Conservation (phyloP, 2,113 vertebrate genomes). For the Lota lota region DNA sequence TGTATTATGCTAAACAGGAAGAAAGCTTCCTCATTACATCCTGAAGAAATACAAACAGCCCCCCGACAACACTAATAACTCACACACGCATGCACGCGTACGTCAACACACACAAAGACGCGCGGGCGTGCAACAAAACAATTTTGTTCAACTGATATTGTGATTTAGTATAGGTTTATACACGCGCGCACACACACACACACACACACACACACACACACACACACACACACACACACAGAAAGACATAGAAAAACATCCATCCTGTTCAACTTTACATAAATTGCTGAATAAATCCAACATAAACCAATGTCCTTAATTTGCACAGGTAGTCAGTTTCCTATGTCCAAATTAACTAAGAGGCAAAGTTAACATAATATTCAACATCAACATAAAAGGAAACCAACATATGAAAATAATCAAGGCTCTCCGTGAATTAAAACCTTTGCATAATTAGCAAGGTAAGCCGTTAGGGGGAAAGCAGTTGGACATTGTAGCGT, state of each 20-base stretch:
- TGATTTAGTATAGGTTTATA: conserved; percentile 12
- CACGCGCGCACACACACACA: too few species aligned
- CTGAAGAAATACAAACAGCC: conserved; percentile 41
- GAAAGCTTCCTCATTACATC: conserved; percentile 65
- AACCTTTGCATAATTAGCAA: conserved; percentile 54
- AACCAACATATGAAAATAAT: background rate
- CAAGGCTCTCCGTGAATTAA: conserved; percentile 44
- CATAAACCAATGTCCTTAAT: background rate
- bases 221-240: too few species aligned
- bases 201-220: too few species aligned
- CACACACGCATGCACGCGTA: conserved; percentile 21
- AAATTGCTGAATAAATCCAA: background rate
- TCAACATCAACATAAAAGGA: background rate
- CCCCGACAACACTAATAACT: conserved; percentile 36
- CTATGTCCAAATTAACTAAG: too few species aligned
- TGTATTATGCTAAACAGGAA: conserved; percentile 57
- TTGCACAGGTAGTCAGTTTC: background rate
- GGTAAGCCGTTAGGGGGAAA: conserved; percentile 49
- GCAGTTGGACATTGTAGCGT: conserved; percentile 45
- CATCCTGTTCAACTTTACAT: background rate
- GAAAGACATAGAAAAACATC: background rate
- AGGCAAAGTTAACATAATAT: background rate
- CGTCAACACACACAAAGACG: conserved; percentile 8
- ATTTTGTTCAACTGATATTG: conserved; percentile 11
- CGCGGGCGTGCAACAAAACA: background rate